Percentiles rank a stretch among this genome's conserved stretches.
phyloP scores from a whole-genome alignment of 1,140 invertebrate species.

The Euwallacea fornicatus region DNA sequence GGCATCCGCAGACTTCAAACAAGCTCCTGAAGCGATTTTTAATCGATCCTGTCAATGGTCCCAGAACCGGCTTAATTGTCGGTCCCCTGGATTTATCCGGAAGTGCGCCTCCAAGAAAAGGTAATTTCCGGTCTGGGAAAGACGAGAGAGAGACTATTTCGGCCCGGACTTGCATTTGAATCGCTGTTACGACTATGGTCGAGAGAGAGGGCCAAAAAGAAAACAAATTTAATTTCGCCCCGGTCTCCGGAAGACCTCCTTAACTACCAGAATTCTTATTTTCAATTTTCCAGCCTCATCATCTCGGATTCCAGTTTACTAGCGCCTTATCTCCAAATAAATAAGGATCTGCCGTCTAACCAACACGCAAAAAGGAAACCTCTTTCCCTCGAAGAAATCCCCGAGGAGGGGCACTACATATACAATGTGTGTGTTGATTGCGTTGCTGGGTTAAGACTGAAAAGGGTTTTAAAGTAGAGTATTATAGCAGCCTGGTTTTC shows the following conservation, averaged over 20 bases:
- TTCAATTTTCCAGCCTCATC: constrained; percentile 11
- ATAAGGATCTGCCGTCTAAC: constrained; percentile 8
- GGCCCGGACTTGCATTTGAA: not conserved
- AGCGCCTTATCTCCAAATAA: constrained; percentile 17
- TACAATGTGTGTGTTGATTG: no score
- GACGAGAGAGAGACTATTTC: not conserved
- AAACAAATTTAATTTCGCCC: not conserved
- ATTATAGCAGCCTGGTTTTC: no score
- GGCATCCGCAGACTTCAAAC: not conserved
- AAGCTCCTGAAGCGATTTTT: not conserved
- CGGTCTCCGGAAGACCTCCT: not conserved
- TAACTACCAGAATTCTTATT: constrained; percentile 10
- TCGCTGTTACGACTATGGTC: not conserved
- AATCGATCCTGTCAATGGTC: not conserved
- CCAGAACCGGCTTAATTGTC: constrained; percentile 2
- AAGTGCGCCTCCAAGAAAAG: constrained; percentile 19
- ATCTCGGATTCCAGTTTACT: constrained; percentile 19
- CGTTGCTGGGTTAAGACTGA: no score
- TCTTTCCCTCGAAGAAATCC: not conserved
- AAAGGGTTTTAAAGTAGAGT: no score
- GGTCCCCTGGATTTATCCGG: constrained; percentile 9
- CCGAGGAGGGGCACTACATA: no score
- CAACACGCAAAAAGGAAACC: constrained; percentile 9
- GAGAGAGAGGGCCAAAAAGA: not conserved
- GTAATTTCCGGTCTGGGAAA: constrained; percentile 17